These are phyloP conservation scores for Yasuhikotakia modesta DNA, from an alignment of 2,797 vertebrate genomes.

Conservation along the genomic window DNA sequence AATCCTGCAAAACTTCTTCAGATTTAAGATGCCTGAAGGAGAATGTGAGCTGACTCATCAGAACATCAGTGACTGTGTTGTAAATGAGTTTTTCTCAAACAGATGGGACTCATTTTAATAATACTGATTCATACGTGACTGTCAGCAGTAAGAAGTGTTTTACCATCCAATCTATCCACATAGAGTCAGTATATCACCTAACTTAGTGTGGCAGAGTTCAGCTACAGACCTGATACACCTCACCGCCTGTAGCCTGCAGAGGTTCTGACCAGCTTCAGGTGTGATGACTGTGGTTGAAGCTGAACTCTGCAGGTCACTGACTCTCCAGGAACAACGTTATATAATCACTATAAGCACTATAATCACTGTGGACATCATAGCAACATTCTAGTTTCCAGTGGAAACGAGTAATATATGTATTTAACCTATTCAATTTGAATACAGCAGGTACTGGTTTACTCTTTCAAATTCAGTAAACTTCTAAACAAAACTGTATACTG, in stretches of 20 bases:
- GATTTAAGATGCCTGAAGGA: background rate
- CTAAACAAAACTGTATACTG: background rate
- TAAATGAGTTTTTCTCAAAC: conserved; percentile 25
- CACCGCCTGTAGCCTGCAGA: too few species aligned
- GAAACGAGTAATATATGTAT: too few species aligned
- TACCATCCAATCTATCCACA: background rate
- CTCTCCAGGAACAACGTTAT: too few species aligned
- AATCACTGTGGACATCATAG: background rate
- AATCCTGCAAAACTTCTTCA: background rate
- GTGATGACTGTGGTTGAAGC: too few species aligned
- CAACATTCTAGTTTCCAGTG: background rate
- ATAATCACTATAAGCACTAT: too few species aligned
- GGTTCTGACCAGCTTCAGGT: too few species aligned
- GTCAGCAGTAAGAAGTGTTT: conserved; percentile 15
- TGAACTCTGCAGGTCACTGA: too few species aligned
- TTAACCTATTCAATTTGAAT: background rate
- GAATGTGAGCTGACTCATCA: conserved; percentile 19
- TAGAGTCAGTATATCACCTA: background rate
- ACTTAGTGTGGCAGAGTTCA: background rate
- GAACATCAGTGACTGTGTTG: background rate
- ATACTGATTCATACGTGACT: conserved; percentile 12
- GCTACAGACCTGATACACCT: background rate
- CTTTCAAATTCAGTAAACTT: background rate
- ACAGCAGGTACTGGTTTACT: background rate
- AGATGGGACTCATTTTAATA: conserved; percentile 29